Evolutionary conservation across 2,797 vertebrate species (phyloP).

Genomic region (Gallinago solitaria): DNA sequence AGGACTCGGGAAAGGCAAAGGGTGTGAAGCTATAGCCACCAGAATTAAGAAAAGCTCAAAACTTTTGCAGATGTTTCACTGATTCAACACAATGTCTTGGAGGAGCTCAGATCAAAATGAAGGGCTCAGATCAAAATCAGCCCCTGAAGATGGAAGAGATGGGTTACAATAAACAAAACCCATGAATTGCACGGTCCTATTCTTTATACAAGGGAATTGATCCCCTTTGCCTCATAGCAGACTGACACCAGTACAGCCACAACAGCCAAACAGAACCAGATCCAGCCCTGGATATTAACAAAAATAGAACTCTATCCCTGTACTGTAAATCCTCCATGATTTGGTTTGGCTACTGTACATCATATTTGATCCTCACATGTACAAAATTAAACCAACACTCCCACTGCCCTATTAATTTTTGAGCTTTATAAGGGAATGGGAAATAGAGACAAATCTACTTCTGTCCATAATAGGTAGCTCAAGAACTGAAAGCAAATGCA

Average conservation of each 20-base stretch:
- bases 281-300: background rate
- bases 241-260: background rate
- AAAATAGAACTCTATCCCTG: background rate
- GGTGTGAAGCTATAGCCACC: background rate
- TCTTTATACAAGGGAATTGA: rapidly evolving
- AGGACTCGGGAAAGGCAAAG: background rate
- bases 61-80: background rate
- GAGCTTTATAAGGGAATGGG: background rate
- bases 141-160: background rate
- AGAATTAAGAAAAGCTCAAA: background rate
- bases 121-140: background rate
- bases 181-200: background rate
- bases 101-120: background rate
- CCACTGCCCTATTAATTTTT: background rate
- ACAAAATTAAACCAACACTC: background rate
- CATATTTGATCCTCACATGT: background rate
- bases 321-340: background rate
- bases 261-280: background rate
- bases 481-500: background rate
- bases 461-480: background rate
- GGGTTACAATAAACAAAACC: background rate
- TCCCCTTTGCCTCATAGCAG: background rate
- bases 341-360: background rate
- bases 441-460: background rate
- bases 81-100: background rate